Base-by-base conservation (phyloP, 2,113 vertebrate species). In the Perca schrenkii region DNA sequence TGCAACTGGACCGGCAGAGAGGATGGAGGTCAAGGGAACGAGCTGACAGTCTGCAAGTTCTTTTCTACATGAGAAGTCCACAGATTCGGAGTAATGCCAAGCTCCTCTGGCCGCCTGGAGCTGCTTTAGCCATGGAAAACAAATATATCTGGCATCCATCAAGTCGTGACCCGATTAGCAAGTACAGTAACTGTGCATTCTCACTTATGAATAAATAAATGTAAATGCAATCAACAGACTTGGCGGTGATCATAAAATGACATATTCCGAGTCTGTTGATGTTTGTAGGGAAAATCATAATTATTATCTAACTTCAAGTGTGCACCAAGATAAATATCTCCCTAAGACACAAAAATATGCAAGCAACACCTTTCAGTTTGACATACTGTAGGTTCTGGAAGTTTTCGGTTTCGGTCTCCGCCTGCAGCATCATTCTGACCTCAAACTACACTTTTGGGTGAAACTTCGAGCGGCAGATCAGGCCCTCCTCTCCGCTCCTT, bases 1-100 rank as follows among this genome's bases (percentile, higher is more conserved):
- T 70, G 68, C 82, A 80, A 82, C 86, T 68, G 80, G 86, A 82
- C 84, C 25, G 61, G 79, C 82, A 73, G 78, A 80, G 57, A 73
- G 58, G 91, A 75, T 52, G 67, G 86, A 76, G 86, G 77, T 86
- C 65, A 79, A 82, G 80, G 52, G 84, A 79, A 21, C 10, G 79
- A 90, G 83, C 70, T 69, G 82, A 86, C 75, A 77, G 81, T 47
- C 73, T 79, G 66, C 53, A 36, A 60, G 72, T 87, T 69, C 58
- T 79, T 86, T 83, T 86, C 67, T 76, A 40, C 60, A 70, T 15
- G 22, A 77, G 65, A 81, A 69, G 70, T 70, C 76, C 61, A 22
- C 75, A 74, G 10, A 79, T 66, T 22, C 60, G 77, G 79, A 46
- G 72, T 46, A 40, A 76, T 56, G 53, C 43, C 52, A 65, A 64